Evolutionary conservation across 37 sponge, comb jelly and placozoan genomes (phyloP).

Genomic region (Spongilla lacustris): DNA sequence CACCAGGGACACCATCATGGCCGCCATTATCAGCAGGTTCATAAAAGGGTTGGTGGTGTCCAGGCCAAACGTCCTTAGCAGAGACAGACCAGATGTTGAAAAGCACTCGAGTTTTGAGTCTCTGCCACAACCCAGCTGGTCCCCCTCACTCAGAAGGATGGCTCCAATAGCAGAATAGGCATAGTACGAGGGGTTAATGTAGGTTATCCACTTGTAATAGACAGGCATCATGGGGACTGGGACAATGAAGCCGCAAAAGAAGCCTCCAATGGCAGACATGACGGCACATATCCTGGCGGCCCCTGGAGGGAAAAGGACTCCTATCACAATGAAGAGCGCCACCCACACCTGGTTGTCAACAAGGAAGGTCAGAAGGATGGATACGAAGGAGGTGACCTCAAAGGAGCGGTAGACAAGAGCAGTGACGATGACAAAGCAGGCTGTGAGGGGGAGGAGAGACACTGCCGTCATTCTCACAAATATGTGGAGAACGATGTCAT

Average conservation of each 20-base stretch:
- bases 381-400: not conserved
- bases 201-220: constrained; percentile 73
- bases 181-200: constrained; percentile 81
- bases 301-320: constrained; percentile 42
- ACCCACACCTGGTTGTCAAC: constrained; percentile 74
- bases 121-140: constrained; percentile 2
- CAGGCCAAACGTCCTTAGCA: constrained; percentile 47
- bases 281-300: constrained; percentile 76
- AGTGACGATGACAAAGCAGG: constrained; percentile 46
- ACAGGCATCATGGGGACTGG: constrained; percentile 55
- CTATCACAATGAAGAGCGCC: constrained; percentile 71
- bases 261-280: constrained; percentile 74
- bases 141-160: constrained; percentile 19
- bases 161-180: constrained; percentile 67
- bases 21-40: constrained; percentile 43
- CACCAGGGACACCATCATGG: constrained; percentile 36
- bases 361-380: constrained; percentile 61
- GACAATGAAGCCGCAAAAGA: constrained; percentile 81
- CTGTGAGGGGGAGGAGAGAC: constrained; percentile 52
- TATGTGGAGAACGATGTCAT: constrained; percentile 78
- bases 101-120: constrained; percentile 65
- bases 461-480: constrained; percentile 70
- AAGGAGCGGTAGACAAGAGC: constrained; percentile 44
- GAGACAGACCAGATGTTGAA: constrained; percentile 33
- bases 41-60: constrained; percentile 45